phyloP scores from a whole-genome alignment of 2,797 vertebrate genomes.

The Rhabdomys pumilio region DNA sequence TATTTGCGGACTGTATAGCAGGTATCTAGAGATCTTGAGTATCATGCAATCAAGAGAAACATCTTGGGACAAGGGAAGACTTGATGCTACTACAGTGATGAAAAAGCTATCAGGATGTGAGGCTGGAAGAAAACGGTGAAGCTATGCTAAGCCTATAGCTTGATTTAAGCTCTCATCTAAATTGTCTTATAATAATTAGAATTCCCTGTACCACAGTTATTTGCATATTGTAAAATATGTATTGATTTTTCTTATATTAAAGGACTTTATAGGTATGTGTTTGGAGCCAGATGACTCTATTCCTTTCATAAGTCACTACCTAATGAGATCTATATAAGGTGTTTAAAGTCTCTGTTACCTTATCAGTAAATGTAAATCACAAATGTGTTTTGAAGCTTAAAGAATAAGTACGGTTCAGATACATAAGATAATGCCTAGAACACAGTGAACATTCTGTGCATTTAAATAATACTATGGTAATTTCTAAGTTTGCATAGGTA shows the following conservation, averaged over 20 bases:
- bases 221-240: neutral
- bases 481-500: neutral
- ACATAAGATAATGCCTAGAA: neutral
- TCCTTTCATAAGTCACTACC: neutral
- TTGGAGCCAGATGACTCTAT: neutral
- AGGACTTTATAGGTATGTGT: neutral
- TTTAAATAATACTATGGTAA: neutral
- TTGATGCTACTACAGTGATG: neutral
- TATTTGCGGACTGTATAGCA: neutral
- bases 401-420: neutral
- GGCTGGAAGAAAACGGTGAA: neutral
- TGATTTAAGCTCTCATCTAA: neutral
- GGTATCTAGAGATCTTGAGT: neutral
- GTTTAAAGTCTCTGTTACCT: conserved; percentile 9
- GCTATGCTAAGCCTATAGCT: too few relatives aligned
- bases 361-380: neutral
- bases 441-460: conserved; percentile 4
- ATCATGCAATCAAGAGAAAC: neutral
- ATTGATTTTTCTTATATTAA: neutral
- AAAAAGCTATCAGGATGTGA: neutral
- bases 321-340: neutral
- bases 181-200: neutral
- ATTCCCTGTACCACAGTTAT: neutral
- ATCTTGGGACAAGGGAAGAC: neutral
- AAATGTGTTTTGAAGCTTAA: neutral